Base-by-base conservation (phyloP, 2,888 invertebrate species). In the Gari tellinella region DNA sequence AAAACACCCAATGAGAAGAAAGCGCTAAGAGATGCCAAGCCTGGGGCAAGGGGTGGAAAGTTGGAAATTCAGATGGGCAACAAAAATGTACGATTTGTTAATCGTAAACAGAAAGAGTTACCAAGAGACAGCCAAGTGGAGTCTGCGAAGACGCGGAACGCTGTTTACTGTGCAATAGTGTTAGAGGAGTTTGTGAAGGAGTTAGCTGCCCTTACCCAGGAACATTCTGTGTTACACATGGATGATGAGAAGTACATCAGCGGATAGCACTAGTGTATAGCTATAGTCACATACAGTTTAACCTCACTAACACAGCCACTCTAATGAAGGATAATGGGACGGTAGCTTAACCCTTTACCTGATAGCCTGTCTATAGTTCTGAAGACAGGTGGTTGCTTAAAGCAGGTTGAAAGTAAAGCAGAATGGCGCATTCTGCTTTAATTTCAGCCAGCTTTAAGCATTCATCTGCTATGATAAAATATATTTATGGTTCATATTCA, bases 101-200 rank as follows among this genome's bases (percentile, higher is more conserved):
- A 89, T 78, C 45, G 52, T 26, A 78, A 65, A 61, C 79, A 72
- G 14, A 31, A 31, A 31, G 74, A 74, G 37, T 46, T 57, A 12
- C 76, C 67, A 37, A 68, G 51, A 21, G 77, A 81, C n/a, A 77
- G 78, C 25, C 81, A 72, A 25, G 63, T 78, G 79, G 90, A 90
- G 61, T 82, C 89, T 10, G 57, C 90, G 8, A 90, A 91, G 81
- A 91, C 90, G 0, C 91, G 92, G 76, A 92, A 93, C 72, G 91
- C 92, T 63, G 95, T 96, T 0, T 93, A 96, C 75, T 96, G 96
- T 88, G 97, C 98, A 1, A 96, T 99, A 7, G 93, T 99, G 51
- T 93, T 99, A 72, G 97, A 98, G 88, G 99, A 99, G 91, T 98
- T 99, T 96, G 94, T 98, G 0, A 97, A 98, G 91, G 98, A 99